phyloP scores from a whole-genome alignment of 2,797 vertebrate species.

The Eulemur mongoz region DNA sequence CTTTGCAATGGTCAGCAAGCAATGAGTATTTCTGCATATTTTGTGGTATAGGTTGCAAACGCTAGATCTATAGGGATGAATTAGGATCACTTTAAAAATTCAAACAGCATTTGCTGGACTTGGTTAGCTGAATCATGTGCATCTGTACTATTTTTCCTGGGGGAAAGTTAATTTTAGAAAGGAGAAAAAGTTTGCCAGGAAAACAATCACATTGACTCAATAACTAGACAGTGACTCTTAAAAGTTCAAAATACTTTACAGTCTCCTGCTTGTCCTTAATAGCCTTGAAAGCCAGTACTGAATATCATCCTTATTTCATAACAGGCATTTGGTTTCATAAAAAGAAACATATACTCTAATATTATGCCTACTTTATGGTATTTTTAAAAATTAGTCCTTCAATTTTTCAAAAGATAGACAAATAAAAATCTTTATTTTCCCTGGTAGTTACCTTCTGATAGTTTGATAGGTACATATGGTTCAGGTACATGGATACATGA shows the following conservation, averaged over 20 bases:
- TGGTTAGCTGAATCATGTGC: slow-evolving; percentile 61
- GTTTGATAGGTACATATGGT: background rate
- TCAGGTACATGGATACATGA: background rate
- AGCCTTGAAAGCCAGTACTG: slow-evolving; percentile 26
- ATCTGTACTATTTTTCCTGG: slow-evolving; percentile 68
- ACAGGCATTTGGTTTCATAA: background rate
- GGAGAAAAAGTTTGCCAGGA: slow-evolving; percentile 64
- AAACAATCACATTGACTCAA: slow-evolving; percentile 69
- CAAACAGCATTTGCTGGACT: slow-evolving; percentile 58
- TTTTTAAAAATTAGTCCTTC: slow-evolving; percentile 26
- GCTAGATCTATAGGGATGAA: slow-evolving; percentile 64
- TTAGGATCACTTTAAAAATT: slow-evolving; percentile 75
- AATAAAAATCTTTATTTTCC: background rate
- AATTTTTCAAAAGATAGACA: slow-evolving; percentile 33
- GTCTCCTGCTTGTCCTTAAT: slow-evolving; percentile 22
- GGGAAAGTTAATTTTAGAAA: slow-evolving; percentile 77
- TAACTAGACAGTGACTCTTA: slow-evolving; percentile 59
- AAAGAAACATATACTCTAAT: background rate
- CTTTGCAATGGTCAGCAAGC: slow-evolving; percentile 65
- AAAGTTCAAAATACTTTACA: slow-evolving; percentile 52
- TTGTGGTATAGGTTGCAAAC: slow-evolving; percentile 48
- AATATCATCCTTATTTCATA: slow-evolving; percentile 7
- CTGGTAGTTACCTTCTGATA: background rate
- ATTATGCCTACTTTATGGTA: background rate
- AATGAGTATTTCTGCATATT: slow-evolving; percentile 66